Evolutionary conservation across 1,140 invertebrate genomes (phyloP).

Genomic region (Trachymyrmex septentrionalis): DNA sequence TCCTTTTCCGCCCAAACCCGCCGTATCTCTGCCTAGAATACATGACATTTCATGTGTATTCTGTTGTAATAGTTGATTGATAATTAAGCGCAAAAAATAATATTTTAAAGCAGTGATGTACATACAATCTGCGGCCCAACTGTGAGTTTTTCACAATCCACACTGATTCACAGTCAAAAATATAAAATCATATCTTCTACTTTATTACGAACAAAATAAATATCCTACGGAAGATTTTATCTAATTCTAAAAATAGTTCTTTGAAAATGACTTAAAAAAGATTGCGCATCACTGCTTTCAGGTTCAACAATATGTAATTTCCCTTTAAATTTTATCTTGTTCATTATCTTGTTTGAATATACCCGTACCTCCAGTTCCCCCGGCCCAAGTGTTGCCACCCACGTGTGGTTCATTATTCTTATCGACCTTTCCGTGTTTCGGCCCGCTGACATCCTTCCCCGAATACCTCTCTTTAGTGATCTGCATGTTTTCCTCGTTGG

Average conservation of each 20-base stretch:
- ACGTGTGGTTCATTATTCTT: slow-evolving; percentile 96
- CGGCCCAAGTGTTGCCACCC: slow-evolving; percentile 98
- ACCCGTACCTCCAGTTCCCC: slow-evolving; percentile 93
- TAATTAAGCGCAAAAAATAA: background rate
- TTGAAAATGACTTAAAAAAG: too few relatives aligned
- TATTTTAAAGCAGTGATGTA: background rate
- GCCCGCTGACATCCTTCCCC: slow-evolving; percentile 91
- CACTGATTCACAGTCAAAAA: too few relatives aligned
- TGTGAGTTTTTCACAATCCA: too few relatives aligned
- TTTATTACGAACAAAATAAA: too few relatives aligned
- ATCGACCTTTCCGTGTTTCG: slow-evolving; percentile 97
- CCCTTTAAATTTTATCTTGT: background rate
- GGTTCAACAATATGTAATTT: slow-evolving; percentile 19
- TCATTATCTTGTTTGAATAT: background rate
- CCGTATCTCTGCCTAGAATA: slow-evolving; percentile 91
- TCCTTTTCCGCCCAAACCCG: slow-evolving; percentile 97
- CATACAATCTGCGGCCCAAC: too few relatives aligned
- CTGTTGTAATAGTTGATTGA: background rate
- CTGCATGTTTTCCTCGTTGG: slow-evolving; percentile 89
- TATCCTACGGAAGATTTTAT: too few relatives aligned
- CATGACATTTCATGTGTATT: background rate
- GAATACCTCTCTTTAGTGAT: slow-evolving; percentile 92
- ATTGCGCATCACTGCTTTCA: too few relatives aligned
- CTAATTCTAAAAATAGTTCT: too few relatives aligned
- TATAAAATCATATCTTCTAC: too few relatives aligned